Percentiles rank a stretch among this genome's conserved stretches.
Evolutionary conservation across 2,888 invertebrate species (phyloP).

Genomic region (Micoletzkya japonica): DNA sequence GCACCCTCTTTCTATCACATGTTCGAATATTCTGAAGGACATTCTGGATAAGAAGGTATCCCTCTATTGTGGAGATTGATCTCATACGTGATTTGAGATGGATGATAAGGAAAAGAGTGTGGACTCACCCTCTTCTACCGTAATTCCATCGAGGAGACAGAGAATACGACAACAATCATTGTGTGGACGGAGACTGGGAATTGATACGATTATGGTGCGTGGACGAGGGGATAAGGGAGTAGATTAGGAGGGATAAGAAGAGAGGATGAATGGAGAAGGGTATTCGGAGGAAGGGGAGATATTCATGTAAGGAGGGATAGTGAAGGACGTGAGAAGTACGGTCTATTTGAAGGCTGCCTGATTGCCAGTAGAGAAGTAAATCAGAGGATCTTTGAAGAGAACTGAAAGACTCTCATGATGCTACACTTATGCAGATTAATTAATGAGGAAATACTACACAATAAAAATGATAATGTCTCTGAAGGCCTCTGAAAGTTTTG

Average conservation of each 20-base stretch:
- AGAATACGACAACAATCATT: constrained; percentile 47
- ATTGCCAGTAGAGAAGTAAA: no score
- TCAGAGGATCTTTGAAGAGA: no score
- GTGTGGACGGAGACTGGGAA: constrained; percentile 40
- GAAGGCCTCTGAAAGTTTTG: no score
- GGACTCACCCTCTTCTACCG: neutral
- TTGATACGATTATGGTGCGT: constrained; percentile 43
- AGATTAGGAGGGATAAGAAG: no score
- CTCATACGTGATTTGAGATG: neutral
- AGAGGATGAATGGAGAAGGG: no score
- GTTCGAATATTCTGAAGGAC: constrained; percentile 41
- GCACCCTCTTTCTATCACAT: constrained; percentile 43
- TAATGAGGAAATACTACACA: no score
- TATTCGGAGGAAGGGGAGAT: no score
- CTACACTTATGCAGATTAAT: neutral
- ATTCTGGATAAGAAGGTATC: constrained; percentile 26
- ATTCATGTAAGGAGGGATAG: neutral
- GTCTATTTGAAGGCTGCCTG: no score
- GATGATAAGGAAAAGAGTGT: neutral
- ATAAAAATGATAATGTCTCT: no score
- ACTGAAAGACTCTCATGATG: neutral
- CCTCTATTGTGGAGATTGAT: neutral
- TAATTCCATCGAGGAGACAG: constrained; percentile 31
- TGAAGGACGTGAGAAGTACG: no score
- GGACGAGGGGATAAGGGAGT: no score